phyloP scores from a whole-genome alignment of 2,888 invertebrate species.

The Arenicola marina region DNA sequence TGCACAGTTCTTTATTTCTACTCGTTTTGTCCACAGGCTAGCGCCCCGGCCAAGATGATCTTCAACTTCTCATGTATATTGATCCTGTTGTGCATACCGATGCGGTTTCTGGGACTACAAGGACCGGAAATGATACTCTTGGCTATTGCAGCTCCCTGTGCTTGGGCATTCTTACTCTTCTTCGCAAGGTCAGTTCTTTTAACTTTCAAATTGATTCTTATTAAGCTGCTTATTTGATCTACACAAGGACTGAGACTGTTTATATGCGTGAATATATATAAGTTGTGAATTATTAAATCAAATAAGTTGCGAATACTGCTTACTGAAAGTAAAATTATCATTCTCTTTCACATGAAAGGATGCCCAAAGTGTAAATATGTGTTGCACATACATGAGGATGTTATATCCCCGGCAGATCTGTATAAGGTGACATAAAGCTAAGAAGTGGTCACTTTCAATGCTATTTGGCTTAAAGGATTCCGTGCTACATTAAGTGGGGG shows the following conservation, averaged over 20 bases:
- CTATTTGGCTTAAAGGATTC: no score
- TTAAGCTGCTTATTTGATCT: neutral
- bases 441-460: no score
- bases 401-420: no score
- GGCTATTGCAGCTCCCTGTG: constrained; percentile 89
- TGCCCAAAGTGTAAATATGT: no score
- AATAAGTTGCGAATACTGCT: no score
- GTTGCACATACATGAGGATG: no score
- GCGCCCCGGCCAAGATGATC: constrained; percentile 92
- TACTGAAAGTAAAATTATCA: no score
- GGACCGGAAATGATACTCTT: constrained; percentile 83
- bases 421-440: no score
- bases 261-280: neutral
- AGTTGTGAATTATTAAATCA: neutral
- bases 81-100: constrained; percentile 87
- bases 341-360: no score
- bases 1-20: no score
- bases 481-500: no score
- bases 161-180: constrained; percentile 97
- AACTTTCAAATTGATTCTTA: neutral
- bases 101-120: constrained; percentile 68
- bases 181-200: constrained; percentile 82
- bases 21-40: constrained; percentile 70
- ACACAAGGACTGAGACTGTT: neutral
- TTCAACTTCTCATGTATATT: constrained; percentile 89